These are phyloP conservation scores for Sterna hirundo DNA, from an alignment of 2,113 vertebrate species.

Conservation along the genomic window DNA sequence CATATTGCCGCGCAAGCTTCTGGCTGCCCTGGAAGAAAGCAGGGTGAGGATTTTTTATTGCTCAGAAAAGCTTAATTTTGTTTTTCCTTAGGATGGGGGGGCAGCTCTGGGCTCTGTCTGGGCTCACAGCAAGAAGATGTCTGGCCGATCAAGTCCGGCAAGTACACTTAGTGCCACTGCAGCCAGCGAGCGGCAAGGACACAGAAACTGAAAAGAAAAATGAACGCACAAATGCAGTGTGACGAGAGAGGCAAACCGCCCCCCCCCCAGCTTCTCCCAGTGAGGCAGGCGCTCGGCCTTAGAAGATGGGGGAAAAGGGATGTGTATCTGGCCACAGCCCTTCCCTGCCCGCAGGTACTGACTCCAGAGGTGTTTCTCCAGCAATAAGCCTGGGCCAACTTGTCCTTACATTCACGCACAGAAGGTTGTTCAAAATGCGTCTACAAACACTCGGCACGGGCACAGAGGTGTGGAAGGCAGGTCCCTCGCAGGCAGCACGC, in stretches of 20 bases:
- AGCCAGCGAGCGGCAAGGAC: not conserved
- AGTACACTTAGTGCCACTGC: not conserved
- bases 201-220: not conserved
- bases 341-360: not conserved
- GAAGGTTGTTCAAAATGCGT: not conserved
- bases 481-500: not conserved
- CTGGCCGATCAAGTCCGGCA: not conserved
- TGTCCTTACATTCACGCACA: not conserved
- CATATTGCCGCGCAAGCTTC: not conserved
- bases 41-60: not conserved
- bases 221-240: rapidly evolving
- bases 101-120: not conserved
- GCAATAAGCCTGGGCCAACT: not conserved
- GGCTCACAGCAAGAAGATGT: rapidly evolving
- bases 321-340: not conserved
- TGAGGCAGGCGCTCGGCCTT: not conserved
- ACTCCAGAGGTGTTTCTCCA: not conserved
- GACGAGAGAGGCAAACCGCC: not conserved
- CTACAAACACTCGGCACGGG: not conserved
- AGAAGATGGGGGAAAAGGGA: not conserved
- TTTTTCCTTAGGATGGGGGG: not conserved
- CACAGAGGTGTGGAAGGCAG: not conserved
- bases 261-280: not conserved
- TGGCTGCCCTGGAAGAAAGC: not conserved
- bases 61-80: not conserved